Base-by-base conservation (phyloP, 2,797 vertebrate species). In the Rhynchotus rufescens region DNA sequence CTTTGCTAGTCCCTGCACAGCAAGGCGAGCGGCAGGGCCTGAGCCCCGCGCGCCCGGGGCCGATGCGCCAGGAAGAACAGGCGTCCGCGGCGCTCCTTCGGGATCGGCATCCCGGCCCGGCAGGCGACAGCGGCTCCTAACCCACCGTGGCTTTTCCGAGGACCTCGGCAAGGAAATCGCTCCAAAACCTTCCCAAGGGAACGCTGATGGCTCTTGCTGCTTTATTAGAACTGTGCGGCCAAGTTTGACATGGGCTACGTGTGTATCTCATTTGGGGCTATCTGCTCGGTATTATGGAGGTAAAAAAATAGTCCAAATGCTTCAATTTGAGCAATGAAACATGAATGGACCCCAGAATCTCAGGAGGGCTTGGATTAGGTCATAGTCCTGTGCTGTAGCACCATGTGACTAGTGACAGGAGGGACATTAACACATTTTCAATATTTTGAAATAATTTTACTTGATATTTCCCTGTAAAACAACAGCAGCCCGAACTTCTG, bases 341-440 rank as follows among this genome's bases (percentile, higher is more conserved):
- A 28, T 5, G 1, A 15, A 60, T 0, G 0, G 52, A 54, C 19
- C 12, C 8, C 21, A 6, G 11, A 72, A 28, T 10, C 23, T 45
- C 71, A 59, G 45, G 32, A 84, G 32, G 44, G 16, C 25, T 82
- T 16, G 34, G 32, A 6, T 14, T 2, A 6, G 14, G 45, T 15
- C 15, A 0, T 4, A 5, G 9, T 4, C 15, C 6, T 14, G 30
- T 7, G 80, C 6, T 2, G 15, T 5, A 28, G 60, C 42, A 16
- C 34, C 25, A 2, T 8, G 26, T 23, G 38, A 20, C 10, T 38
- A 8, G 26, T 11, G 67, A n/a, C 13, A 30, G 34, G 2, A 30
- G 54, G 3, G 60, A 65, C 47, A 32, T 25, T 28, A 15, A 20
- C 10, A 12, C 34, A 30, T 59, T 9, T 54, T 13, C 32, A 51